Evolutionary conservation across 2,113 vertebrate genomes (phyloP), one percentile per base, ranked within the genome.

Genomic region (Varanus komodoensis): DNA sequence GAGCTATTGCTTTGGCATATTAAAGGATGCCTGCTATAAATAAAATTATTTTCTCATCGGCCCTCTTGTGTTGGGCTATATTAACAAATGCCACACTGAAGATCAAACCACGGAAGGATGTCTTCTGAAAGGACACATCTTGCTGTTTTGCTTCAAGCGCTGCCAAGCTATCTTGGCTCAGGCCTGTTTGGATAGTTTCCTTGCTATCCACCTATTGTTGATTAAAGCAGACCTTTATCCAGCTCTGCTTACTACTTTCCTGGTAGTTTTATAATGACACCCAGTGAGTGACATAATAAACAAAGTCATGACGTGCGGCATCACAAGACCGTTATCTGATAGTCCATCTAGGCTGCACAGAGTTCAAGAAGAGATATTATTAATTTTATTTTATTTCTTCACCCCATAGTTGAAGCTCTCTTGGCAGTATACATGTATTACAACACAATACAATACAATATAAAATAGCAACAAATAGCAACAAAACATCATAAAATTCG

Each of bases 1-100:
- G 23, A 75, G 77, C 82, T 50, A 34, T 90, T 90, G 67, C 12
- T n/a, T 73, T 82, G 75, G 6, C 71, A 87, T 85, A n/a, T 57
- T 90, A 3, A 82, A 87, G 3, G 34, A 69, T 50, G 8, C 50
- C 38, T 89, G 85, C 87, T 84, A 29, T 80, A 89, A 91, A 3
- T 90, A 38, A 86, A 27, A 80, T 52, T 84, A 79, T 93, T 87
- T 93, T 81, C 54, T 93, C n/a, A 87, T 77, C 57, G 74, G 48
- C 8, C 79, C 88, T 79, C 38, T 77, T 68, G n/a, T 8, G 7
- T n/a, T 32, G 19, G 61, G 57, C 9, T 84, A 82, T 73, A 54
- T 74, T 93, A 87, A 88, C 6, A 91, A 17, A 84, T 82, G 19
- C 15, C 71, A 61, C 9, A 78, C 23, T 90, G 85, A 79, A 85